phyloP scores from a whole-genome alignment of 2,113 vertebrate genomes.

The Cinclus mexicanus region DNA sequence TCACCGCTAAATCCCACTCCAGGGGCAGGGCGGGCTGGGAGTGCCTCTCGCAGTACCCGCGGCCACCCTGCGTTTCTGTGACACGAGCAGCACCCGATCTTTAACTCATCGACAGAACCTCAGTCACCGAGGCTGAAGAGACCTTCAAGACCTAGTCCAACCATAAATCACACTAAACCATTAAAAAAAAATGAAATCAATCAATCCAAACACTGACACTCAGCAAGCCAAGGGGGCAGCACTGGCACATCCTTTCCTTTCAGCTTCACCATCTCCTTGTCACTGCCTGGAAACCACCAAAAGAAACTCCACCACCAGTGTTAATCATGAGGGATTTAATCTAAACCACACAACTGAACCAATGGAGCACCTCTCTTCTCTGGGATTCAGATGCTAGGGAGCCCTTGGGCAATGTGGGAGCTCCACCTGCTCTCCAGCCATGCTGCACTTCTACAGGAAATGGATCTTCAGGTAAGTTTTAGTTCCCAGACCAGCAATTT shows the following conservation, averaged over 20 bases:
- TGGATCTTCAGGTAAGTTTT: constrained; percentile 12
- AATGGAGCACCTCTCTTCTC: not conserved
- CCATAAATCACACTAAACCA: fast-evolving
- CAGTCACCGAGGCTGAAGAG: fast-evolving
- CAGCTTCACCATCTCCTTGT: no score
- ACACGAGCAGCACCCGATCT: fast-evolving
- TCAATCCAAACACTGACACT: not conserved
- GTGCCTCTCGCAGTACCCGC: not conserved
- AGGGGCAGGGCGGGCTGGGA: fast-evolving
- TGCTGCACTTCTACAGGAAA: not conserved
- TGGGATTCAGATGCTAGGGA: not conserved
- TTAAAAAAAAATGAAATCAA: not conserved
- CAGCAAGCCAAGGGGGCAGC: not conserved
- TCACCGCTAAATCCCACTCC: not conserved
- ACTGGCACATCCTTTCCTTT: not conserved
- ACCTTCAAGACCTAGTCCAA: not conserved
- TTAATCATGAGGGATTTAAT: constrained; percentile 56
- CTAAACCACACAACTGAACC: not conserved
- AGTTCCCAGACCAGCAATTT: constrained; percentile 2
- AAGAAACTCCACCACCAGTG: constrained; percentile 40
- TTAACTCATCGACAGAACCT: not conserved
- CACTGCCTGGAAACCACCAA: not conserved
- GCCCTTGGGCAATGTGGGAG: not conserved
- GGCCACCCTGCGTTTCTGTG: not conserved
- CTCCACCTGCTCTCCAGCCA: not conserved